These are phyloP conservation scores for Pomatorhinus ruficollis DNA, from an alignment of 2,113 vertebrate species.

Conservation along the genomic window DNA sequence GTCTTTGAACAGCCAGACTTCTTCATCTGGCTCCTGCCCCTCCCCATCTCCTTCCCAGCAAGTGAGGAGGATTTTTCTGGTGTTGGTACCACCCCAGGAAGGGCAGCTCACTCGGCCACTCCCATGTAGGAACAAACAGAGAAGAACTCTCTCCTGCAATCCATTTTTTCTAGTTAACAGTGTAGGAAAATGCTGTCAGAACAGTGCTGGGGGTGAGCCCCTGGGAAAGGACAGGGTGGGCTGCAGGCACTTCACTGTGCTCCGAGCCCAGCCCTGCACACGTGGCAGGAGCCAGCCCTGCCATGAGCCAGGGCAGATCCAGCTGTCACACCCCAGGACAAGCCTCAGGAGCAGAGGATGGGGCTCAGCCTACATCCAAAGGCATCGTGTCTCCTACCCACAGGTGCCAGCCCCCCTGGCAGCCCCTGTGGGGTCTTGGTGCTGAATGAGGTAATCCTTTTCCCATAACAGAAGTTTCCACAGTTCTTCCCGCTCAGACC, in stretches of 20 bases:
- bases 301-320: not conserved
- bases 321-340: too few relatives aligned
- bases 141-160: not conserved
- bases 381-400: not conserved
- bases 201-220: not conserved
- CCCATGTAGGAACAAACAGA: not conserved
- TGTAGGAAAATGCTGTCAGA: not conserved
- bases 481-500: not conserved
- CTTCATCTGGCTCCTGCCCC: not conserved
- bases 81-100: rapidly evolving
- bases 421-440: not conserved
- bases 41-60: rapidly evolving
- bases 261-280: rapidly evolving
- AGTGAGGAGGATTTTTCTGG: not conserved
- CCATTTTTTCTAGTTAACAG: not conserved
- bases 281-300: not conserved
- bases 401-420: not conserved
- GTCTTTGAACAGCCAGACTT: not conserved
- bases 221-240: not conserved
- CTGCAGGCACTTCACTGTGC: not conserved
- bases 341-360: rapidly evolving
- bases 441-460: not conserved
- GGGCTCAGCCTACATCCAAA: not conserved
- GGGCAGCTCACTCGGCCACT: rapidly evolving
- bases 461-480: not conserved